Conservation (phyloP, 2,888 invertebrate genomes). For the Eilema sororculum region DNA sequence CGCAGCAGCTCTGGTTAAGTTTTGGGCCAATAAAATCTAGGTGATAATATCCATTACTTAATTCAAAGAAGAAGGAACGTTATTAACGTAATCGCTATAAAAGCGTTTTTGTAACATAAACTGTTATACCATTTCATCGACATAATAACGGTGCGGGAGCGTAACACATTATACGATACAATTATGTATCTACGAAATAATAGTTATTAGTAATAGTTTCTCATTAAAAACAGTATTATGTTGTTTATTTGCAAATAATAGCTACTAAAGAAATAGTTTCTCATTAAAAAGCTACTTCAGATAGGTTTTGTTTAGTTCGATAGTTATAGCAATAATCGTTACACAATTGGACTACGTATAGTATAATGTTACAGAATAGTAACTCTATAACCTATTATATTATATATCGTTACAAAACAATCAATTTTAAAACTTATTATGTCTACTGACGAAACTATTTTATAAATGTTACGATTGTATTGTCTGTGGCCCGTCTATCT, state of each 20-base stretch:
- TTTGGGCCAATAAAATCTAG: no score
- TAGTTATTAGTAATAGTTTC: background rate
- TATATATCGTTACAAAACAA: background rate
- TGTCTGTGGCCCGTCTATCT: background rate
- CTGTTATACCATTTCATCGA: background rate
- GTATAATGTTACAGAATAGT: background rate
- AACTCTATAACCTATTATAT: background rate
- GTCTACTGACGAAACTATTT: background rate
- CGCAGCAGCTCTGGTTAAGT: no score
- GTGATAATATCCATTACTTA: no score
- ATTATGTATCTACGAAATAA: background rate
- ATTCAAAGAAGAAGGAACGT: no score
- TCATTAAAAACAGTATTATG: background rate
- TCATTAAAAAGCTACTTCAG: background rate
- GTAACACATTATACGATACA: background rate
- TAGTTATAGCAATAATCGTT: background rate
- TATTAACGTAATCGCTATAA: conserved; percentile 1
- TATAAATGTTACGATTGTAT: background rate
- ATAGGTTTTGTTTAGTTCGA: background rate
- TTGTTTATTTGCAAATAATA: background rate
- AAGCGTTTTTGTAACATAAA: background rate
- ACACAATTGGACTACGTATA: background rate
- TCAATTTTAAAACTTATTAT: conserved; percentile 3
- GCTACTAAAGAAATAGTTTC: background rate
- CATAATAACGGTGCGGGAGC: background rate